Conservation (phyloP, 2,797 vertebrate species). For the Channa striata region DNA sequence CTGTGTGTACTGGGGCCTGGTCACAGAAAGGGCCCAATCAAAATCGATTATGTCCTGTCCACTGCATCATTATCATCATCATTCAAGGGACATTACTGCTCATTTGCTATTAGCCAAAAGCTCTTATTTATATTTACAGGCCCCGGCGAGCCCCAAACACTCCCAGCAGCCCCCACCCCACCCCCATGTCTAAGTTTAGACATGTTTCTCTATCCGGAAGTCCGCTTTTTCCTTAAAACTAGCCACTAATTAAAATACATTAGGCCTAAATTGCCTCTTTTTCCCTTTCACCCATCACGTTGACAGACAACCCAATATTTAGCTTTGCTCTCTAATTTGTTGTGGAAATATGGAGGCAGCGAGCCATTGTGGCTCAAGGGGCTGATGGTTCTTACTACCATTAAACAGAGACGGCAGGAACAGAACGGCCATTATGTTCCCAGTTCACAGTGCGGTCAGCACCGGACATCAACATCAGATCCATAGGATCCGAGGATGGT, state of each 20-base stretch:
- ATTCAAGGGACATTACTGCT: slow-evolving; percentile 86
- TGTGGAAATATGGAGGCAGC: slow-evolving; percentile 69
- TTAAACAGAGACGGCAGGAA: slow-evolving; percentile 78
- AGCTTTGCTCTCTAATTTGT: slow-evolving; percentile 78
- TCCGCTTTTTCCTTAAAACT: slow-evolving; percentile 78
- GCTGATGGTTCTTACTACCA: slow-evolving; percentile 78
- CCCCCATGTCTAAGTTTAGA: slow-evolving; percentile 59
- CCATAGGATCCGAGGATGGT: slow-evolving; percentile 30
- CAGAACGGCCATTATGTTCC: slow-evolving; percentile 78
- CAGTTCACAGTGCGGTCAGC: slow-evolving; percentile 74
- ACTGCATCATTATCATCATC: slow-evolving; percentile 77
- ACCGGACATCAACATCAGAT: slow-evolving; percentile 14
- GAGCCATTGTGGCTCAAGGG: slow-evolving; percentile 73
- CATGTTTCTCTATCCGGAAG: slow-evolving; percentile 63
- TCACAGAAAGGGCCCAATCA: slow-evolving; percentile 85
- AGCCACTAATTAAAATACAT: slow-evolving; percentile 91
- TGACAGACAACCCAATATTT: slow-evolving; percentile 86
- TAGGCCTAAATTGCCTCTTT: slow-evolving; percentile 90
- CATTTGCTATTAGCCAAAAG: slow-evolving; percentile 89
- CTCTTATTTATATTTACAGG: slow-evolving; percentile 81
- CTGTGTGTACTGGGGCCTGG: slow-evolving; percentile 73
- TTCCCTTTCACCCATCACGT: slow-evolving; percentile 91
- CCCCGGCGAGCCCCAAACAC: slow-evolving; percentile 38
- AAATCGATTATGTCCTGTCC: slow-evolving; percentile 79
- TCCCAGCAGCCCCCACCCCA: slow-evolving; percentile 34